Base-by-base conservation (phyloP, 1,140 invertebrate species). In the Cyrtorhinus lividipennis region DNA sequence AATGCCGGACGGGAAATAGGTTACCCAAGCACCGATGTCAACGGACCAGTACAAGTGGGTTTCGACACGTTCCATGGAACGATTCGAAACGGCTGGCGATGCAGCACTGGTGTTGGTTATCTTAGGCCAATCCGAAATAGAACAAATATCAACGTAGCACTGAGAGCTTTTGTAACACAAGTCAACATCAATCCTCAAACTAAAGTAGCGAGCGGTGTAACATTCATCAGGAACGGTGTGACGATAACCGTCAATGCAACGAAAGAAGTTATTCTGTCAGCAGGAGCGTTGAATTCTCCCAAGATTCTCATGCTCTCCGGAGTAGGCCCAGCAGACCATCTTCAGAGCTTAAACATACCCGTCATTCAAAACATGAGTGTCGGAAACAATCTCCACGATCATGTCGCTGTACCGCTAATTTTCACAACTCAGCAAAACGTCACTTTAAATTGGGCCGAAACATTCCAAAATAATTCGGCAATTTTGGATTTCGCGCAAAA, bases 361-460 rank as follows among this genome's bases (percentile, higher is more conserved):
- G 72, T 85, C 0, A 72, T 88, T 8, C 74, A 84, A 68, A 78
- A 86, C 65, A 72, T 84, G 15, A 79, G 60, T n/a, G 87, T 92
- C 0, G 90, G 90, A 0, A 78, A 83, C 61, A 92, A 92, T 72
- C 76, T 92, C 0, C 83, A 87, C 68, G 86, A 89, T 72, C 88
- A 90, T 67, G 53, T 77, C 1, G 70, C 80, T n/a, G 82, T 83
- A 45, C 84, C 83, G 18, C 71, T 85, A 63, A 82, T 85, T 62
- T 68, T 86, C 30, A 8, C 30, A 5, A 38, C 30, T 5, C 5
- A 5, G 30, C 30, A 38, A 15, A 38, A 38, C 30, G 77, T 84
- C 0, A 82, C 83, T 1, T 79, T 84, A 58, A 76, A 74, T 0
- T 77, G 77, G 1, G 75, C 79, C 66, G 75, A 72, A 0, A 85